A percentile compares a stretch with the other conserved stretches of the same genome.
Evolutionary conservation across 1,140 invertebrate species (phyloP).

Genomic region (Micrasema minimum): DNA sequence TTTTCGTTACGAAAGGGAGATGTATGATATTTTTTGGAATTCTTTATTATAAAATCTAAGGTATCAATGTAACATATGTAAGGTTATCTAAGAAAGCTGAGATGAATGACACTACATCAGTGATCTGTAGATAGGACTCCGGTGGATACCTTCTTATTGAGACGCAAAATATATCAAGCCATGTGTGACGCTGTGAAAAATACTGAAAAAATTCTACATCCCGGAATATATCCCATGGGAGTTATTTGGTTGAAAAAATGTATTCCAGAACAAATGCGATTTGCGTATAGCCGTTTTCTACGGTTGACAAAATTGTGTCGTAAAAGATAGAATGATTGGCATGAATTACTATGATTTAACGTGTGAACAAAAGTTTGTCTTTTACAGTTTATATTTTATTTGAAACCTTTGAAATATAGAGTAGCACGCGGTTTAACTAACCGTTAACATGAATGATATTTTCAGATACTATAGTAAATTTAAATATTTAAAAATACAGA

Average conservation of each 20-base stretch:
- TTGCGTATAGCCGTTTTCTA: slow-evolving; percentile 21
- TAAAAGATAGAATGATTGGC: slow-evolving; percentile 26
- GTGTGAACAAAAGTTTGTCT: slow-evolving; percentile 17
- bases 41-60: no score
- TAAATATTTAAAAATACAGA: no score
- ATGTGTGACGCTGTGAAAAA: slow-evolving; percentile 34
- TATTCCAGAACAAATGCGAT: slow-evolving; percentile 43
- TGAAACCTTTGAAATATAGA: slow-evolving; percentile 7
- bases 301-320: slow-evolving; percentile 30
- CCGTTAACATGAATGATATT: not conserved
- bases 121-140: not conserved
- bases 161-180: slow-evolving; percentile 27
- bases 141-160: slow-evolving; percentile 3
- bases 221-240: slow-evolving; percentile 38
- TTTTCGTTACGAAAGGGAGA: no score
- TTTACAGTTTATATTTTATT: slow-evolving; percentile 6
- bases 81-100: slow-evolving; percentile 2
- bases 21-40: no score
- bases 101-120: not conserved
- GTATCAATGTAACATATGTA: no score
- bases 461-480: no score
- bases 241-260: slow-evolving; percentile 44
- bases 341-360: slow-evolving; percentile 34
- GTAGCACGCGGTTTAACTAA: slow-evolving; percentile 3
- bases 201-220: slow-evolving; percentile 29